phyloP scores from a whole-genome alignment of 2,888 invertebrate genomes.

The Pseudeuparius sepicola region DNA sequence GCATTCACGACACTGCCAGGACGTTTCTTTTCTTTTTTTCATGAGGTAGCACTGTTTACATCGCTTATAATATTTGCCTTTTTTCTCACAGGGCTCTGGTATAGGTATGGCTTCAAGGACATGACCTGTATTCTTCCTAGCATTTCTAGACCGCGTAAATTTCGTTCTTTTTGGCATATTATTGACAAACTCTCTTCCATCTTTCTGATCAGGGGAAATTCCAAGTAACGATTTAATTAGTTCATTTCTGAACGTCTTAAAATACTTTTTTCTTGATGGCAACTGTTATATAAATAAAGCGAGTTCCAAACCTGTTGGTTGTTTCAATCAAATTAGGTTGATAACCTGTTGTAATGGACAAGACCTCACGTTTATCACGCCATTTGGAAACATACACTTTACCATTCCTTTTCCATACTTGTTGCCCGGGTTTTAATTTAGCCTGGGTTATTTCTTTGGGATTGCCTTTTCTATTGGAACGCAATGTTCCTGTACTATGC shows the following conservation, averaged over 20 bases:
- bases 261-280: slow-evolving; percentile 5
- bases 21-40: slow-evolving; percentile 7
- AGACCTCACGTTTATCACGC: slow-evolving; percentile 2
- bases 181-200: slow-evolving; percentile 6
- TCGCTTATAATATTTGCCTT: slow-evolving; percentile 6
- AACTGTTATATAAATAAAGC: not conserved
- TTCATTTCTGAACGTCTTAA: slow-evolving; percentile 3
- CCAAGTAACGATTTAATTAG: slow-evolving; percentile 8
- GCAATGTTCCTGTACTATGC: slow-evolving; percentile 2
- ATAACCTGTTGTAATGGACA: slow-evolving; percentile 1
- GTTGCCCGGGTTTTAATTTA: slow-evolving; percentile 3
- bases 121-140: slow-evolving; percentile 2
- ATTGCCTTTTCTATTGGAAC: slow-evolving; percentile 1
- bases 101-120: slow-evolving; percentile 1
- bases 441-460: slow-evolving; percentile 1
- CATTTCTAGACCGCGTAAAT: slow-evolving; percentile 1
- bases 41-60: slow-evolving; percentile 1
- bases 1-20: slow-evolving; percentile 11
- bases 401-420: slow-evolving; percentile 1
- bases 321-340: slow-evolving; percentile 4
- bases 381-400: slow-evolving; percentile 1
- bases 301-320: slow-evolving; percentile 9
- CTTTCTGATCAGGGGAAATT: slow-evolving; percentile 10
- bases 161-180: slow-evolving; percentile 3
- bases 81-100: slow-evolving; percentile 7